phyloP scores from a whole-genome alignment of 2,888 invertebrate genomes.

The Polydrusus pterygomalis region DNA sequence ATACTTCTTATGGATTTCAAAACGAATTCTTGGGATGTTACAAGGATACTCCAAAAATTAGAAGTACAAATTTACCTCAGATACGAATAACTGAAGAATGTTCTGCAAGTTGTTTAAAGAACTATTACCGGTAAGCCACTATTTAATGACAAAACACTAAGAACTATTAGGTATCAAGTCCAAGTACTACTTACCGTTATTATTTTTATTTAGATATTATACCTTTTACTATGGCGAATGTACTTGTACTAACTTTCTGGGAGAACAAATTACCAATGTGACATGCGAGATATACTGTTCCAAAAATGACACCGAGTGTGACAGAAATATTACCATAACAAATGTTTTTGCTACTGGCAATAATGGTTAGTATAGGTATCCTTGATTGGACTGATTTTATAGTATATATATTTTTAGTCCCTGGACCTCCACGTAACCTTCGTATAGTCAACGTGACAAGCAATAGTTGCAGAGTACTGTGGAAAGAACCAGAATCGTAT shows the following conservation, averaged over 20 bases:
- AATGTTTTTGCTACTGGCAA: slow-evolving; percentile 66
- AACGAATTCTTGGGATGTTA: slow-evolving; percentile 63
- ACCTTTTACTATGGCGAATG: slow-evolving; percentile 62
- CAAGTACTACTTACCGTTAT: not conserved
- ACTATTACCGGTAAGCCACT: slow-evolving; percentile 62
- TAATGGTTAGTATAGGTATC: slow-evolving; percentile 58
- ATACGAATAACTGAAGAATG: slow-evolving; percentile 59
- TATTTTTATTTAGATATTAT: slow-evolving; percentile 61
- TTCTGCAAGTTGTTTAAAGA: slow-evolving; percentile 60
- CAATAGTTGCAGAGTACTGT: slow-evolving; percentile 77
- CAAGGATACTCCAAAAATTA: slow-evolving; percentile 57
- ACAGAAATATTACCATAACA: slow-evolving; percentile 54
- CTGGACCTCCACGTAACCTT: slow-evolving; percentile 82
- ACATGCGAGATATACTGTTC: slow-evolving; percentile 56
- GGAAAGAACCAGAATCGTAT: slow-evolving; percentile 76
- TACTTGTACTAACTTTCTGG: slow-evolving; percentile 65
- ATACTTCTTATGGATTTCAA: slow-evolving; percentile 42
- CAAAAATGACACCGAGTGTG: slow-evolving; percentile 60
- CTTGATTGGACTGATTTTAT: too few relatives aligned
- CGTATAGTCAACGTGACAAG: slow-evolving; percentile 77
- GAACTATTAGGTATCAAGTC: not conserved
- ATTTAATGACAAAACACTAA: too few relatives aligned
- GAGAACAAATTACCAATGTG: slow-evolving; percentile 62
- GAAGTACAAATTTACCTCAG: slow-evolving; percentile 56
- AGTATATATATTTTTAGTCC: slow-evolving; percentile 70